These are phyloP conservation scores for Bambusicola thoracicus DNA, from an alignment of 2,113 vertebrate species.

Conservation along the genomic window DNA sequence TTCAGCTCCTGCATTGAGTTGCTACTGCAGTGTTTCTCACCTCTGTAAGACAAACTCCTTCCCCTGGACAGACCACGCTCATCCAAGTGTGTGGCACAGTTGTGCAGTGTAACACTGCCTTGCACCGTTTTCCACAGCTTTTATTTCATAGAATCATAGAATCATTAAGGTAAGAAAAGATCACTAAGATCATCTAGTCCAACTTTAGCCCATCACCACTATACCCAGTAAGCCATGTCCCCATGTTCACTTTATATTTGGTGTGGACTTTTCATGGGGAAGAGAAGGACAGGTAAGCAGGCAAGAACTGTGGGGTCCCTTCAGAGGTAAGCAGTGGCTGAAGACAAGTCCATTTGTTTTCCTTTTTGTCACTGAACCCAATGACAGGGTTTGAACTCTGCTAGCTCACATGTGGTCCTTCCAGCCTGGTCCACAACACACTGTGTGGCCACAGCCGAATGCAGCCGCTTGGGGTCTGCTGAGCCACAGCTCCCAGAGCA, in stretches of 20 bases:
- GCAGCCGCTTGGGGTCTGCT: not conserved
- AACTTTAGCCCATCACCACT: too few relatives aligned
- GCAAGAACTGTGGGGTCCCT: not conserved
- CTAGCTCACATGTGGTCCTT: not conserved
- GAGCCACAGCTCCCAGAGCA: not conserved
- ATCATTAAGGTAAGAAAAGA: too few relatives aligned
- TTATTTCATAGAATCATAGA: not conserved
- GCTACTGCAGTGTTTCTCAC: not conserved
- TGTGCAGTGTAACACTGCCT: not conserved
- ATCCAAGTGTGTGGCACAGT: not conserved
- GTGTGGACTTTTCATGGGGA: not conserved
- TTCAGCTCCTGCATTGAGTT: not conserved
- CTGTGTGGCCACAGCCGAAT: fast-evolving
- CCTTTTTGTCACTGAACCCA: not conserved
- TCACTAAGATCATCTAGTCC: too few relatives aligned
- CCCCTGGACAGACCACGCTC: not conserved
- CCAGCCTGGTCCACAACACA: not conserved
- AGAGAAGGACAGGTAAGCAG: not conserved
- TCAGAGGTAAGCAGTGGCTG: not conserved
- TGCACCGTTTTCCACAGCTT: not conserved
- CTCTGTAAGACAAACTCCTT: not conserved
- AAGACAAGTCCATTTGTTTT: not conserved
- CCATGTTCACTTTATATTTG: not conserved
- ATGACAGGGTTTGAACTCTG: fast-evolving
- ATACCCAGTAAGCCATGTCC: too few relatives aligned